These are phyloP conservation scores for Zelleria hepariella DNA, from an alignment of 2,888 invertebrate species.

Conservation along the genomic window DNA sequence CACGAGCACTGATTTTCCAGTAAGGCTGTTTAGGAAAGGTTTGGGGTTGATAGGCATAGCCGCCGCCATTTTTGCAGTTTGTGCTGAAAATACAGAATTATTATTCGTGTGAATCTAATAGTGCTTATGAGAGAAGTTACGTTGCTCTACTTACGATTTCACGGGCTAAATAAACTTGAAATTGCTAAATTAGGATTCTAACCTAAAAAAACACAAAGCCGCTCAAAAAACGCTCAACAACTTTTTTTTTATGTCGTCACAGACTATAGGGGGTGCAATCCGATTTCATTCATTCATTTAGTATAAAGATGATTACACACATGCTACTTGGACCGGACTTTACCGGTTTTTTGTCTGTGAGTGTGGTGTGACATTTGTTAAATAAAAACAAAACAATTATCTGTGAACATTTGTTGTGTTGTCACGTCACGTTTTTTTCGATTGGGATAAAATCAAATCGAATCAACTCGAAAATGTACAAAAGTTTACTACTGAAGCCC, in stretches of 20 bases:
- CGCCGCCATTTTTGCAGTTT: slow-evolving; percentile 75
- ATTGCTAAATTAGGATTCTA: not conserved
- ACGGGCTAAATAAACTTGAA: slow-evolving; percentile 15
- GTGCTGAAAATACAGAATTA: too few species aligned
- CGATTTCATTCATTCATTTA: too few species aligned
- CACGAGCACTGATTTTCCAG: slow-evolving; percentile 97
- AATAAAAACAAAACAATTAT: not conserved
- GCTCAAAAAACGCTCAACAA: not conserved
- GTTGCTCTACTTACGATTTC: slow-evolving; percentile 12
- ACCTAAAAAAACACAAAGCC: slow-evolving; percentile 4
- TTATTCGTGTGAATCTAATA: too few species aligned
- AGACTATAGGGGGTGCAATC: too few species aligned
- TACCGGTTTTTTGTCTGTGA: not conserved
- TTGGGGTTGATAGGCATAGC: slow-evolving; percentile 99
- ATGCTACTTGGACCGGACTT: not conserved
- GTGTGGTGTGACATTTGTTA: not conserved
- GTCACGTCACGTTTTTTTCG: not conserved
- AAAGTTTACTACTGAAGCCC: not conserved
- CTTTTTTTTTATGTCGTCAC: not conserved
- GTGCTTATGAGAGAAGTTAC: not conserved
- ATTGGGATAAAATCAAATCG: not conserved
- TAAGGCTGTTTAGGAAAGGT: slow-evolving; percentile 97
- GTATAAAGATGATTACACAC: too few species aligned
- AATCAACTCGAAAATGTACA: not conserved
- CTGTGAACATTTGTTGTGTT: not conserved